These are phyloP conservation scores for Myoxocephalus aenaeus DNA, from an alignment of 2,797 vertebrate genomes.

Conservation along the genomic window DNA sequence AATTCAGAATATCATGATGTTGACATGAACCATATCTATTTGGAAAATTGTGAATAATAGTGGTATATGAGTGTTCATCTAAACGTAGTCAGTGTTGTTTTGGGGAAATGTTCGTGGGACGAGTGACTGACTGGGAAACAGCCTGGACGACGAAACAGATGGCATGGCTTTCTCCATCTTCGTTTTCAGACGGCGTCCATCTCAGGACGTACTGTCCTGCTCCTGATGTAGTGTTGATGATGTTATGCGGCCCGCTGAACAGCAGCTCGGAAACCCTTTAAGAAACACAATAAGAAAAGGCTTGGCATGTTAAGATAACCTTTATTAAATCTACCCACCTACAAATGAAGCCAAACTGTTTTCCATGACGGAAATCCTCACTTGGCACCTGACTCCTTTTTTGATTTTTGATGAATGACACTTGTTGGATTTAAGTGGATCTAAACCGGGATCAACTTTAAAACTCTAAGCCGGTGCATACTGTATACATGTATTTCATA, in stretches of 20 bases:
- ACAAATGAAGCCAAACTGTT: not conserved
- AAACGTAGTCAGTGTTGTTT: not conserved
- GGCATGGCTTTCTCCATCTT: conserved; percentile 30
- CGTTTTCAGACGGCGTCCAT: conserved; percentile 17
- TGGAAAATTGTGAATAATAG: too few species aligned
- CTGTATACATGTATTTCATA: too few species aligned
- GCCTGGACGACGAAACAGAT: conserved; percentile 49
- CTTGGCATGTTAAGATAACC: too few species aligned
- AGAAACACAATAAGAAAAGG: not conserved
- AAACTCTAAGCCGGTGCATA: not conserved
- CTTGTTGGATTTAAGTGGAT: not conserved
- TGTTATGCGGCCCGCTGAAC: conserved; percentile 27
- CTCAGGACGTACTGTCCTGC: conserved; percentile 10
- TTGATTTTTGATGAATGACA: not conserved
- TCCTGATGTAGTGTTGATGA: not conserved
- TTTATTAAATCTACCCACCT: not conserved
- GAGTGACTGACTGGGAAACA: not conserved
- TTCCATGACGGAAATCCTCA: too few species aligned
- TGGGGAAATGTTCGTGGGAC: too few species aligned
- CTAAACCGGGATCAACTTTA: not conserved
- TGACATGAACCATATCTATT: too few species aligned
- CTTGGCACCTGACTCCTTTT: too few species aligned
- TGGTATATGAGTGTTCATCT: not conserved
- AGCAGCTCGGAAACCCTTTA: conserved; percentile 38
- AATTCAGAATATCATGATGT: not conserved